Base-by-base conservation (phyloP, 1,140 invertebrate genomes). In the Cyclargus thomasi region DNA sequence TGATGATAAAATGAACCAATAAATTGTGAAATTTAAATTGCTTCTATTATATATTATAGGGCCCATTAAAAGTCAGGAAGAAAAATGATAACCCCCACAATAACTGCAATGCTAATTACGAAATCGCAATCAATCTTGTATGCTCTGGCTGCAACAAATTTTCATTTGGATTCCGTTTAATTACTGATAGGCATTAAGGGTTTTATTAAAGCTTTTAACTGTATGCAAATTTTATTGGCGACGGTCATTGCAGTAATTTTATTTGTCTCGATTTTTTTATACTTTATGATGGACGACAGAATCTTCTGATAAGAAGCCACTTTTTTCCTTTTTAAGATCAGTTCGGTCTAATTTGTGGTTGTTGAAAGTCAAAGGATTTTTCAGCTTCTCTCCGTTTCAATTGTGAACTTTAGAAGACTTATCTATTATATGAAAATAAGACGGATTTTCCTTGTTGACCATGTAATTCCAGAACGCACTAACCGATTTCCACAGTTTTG, bases 131-230 rank as follows among this genome's bases (percentile, higher is more conserved):
- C 65, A 57, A 66, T 66, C 65, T 66, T 66, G 55, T 59, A 66
- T 66, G 53, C 53, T 53, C 53, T 53, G 55, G 53, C 55, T 57
- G 65, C 55, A 53, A 66, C 65, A 66, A 66, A 66, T 57, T 64
- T 66, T 66, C 53, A 59, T 66, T 66, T 53, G 29, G 53, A 66
- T 66, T 57, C 53, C 53, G 65, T 55, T 66, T 66, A 66, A 66
- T 66, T 66, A 66, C 65, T 66, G 53, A 66, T 66, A 59, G 65
- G 65, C 53, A 66, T 66, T 66, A 66, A 66, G 65, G 65, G 65
- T 66, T 66, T 66, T 66, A 66, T 59, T 66, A 55, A 66, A 66
- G 65, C 53, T 65, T 65, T 65, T 66, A 66, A 59, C 53, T 66
- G 53, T 59, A 57, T 66, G 65, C 53, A 66, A 66, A 66, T 66